Conservation (phyloP, 2,888 invertebrate species). For the Hetaerina titia region DNA sequence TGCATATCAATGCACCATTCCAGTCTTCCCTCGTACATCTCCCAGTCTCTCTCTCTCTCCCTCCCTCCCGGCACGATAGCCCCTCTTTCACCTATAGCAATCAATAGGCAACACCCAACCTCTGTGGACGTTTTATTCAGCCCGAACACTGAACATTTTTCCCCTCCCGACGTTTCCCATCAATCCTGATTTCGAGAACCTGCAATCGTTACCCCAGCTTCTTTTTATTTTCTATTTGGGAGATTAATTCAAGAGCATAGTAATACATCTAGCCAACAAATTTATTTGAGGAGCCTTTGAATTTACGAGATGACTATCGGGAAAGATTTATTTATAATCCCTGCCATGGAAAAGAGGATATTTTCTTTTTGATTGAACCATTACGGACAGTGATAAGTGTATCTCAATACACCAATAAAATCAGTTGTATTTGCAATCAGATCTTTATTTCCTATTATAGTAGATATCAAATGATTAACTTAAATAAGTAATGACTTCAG, state of each 20-base stretch:
- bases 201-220: background rate
- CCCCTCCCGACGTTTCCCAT: background rate
- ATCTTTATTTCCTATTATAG: too few species aligned
- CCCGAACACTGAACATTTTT: background rate
- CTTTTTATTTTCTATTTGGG: background rate
- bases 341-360: background rate
- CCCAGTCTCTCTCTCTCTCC: background rate
- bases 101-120: constrained; percentile 35
- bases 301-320: background rate
- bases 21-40: constrained; percentile 2
- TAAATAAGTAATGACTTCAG: too few species aligned
- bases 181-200: constrained; percentile 25
- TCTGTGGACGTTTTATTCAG: constrained; percentile 4
- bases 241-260: background rate
- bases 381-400: background rate
- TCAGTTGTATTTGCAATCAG: too few species aligned
- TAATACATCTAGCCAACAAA: background rate
- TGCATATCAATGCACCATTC: constrained; percentile 39
- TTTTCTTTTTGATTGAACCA: background rate
- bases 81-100: constrained; percentile 32
- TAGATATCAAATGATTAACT: too few species aligned
- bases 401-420: too few species aligned
- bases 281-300: background rate
- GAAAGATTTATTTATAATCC: background rate
- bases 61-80: background rate